These are phyloP conservation scores for Proterorhinus semilunaris DNA, from an alignment of 2,113 vertebrate species.

Conservation along the genomic window DNA sequence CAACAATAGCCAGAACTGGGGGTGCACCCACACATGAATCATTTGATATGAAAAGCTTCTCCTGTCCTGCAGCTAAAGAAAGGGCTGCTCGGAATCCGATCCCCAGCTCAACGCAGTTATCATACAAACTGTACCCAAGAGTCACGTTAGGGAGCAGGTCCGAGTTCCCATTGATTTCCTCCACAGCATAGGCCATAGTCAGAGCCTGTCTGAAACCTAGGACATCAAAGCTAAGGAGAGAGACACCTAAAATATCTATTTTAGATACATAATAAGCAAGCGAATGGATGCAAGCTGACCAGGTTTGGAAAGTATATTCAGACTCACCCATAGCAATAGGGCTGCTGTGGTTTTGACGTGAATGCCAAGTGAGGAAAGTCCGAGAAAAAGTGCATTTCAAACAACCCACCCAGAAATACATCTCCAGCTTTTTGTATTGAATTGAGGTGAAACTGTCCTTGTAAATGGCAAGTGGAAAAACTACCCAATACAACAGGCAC, in stretches of 20 bases:
- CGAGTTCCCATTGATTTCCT: no score
- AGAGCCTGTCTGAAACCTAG: conserved; percentile 55
- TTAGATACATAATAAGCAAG: background rate
- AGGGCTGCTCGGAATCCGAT: no score
- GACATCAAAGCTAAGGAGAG: conserved; percentile 42
- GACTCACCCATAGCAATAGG: conserved; percentile 48
- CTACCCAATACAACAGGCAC: background rate
- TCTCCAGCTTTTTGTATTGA: conserved; percentile 49
- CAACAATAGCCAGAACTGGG: no score
- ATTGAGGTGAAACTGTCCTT: conserved; percentile 42
- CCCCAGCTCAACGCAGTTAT: no score
- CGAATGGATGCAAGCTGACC: background rate
- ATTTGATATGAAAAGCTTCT: no score
- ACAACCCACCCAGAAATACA: conserved; percentile 53
- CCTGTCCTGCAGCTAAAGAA: no score
- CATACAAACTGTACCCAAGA: no score
- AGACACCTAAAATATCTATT: background rate
- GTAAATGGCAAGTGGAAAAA: conserved; percentile 33
- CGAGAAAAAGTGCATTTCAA: conserved; percentile 39
- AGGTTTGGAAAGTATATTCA: background rate
- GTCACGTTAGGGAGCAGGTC: no score
- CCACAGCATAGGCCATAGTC: conserved; percentile 64
- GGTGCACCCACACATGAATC: no score
- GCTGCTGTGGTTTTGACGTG: conserved; percentile 34
- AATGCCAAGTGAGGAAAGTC: conserved; percentile 40